Evolutionary conservation across 2,797 vertebrate genomes (phyloP).

Genomic region (Micromesistius poutassou): DNA sequence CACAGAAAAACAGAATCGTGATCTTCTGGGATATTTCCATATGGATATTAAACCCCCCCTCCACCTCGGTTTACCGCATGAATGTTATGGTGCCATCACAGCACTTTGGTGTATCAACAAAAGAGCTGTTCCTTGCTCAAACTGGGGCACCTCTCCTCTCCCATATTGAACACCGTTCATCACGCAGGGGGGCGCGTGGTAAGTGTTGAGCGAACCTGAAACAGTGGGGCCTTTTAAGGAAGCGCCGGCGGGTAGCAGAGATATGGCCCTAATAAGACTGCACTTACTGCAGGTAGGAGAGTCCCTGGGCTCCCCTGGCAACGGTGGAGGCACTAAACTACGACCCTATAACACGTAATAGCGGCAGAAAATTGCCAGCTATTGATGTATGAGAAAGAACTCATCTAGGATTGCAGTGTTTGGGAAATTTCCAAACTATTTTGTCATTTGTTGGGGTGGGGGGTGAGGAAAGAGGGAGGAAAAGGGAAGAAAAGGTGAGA

Average conservation of each 20-base stretch:
- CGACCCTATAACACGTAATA: conserved; percentile 25
- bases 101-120: not conserved
- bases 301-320: not conserved
- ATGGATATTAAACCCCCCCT: not conserved
- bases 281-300: conserved; percentile 20
- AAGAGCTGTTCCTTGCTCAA: not conserved
- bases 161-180: not conserved
- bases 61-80: not conserved
- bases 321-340: conserved; percentile 14
- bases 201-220: not conserved
- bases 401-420: not conserved
- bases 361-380: conserved; percentile 18
- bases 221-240: not conserved
- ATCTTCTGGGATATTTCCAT: not conserved
- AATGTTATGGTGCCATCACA: not conserved
- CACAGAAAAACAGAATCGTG: not conserved
- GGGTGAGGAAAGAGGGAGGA: conserved; percentile 29
- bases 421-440: not conserved
- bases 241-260: not conserved
- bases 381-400: conserved; percentile 34
- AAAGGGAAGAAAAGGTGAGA: too few species aligned
- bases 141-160: not conserved
- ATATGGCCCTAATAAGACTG: not conserved
- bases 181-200: not conserved
- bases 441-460: not conserved